Percentiles rank a stretch among this genome's conserved stretches.
Evolutionary conservation across 2,888 invertebrate species (phyloP).

Genomic region (Erannis defoliaria): DNA sequence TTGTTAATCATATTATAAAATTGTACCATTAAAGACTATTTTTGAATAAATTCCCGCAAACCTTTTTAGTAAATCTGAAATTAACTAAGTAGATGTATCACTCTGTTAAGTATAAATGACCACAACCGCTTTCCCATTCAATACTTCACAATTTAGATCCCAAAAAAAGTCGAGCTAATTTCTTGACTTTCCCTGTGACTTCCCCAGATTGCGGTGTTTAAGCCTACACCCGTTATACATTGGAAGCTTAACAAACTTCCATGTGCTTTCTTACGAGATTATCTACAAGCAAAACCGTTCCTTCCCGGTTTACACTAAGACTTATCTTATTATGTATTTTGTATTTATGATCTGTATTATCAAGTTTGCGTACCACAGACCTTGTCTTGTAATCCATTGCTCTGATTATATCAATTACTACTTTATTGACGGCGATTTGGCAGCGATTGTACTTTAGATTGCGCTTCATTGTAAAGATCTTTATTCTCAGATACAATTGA

Average conservation of each 20-base stretch:
- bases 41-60: too few relatives aligned
- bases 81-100: too few relatives aligned
- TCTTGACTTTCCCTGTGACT: constrained; percentile 59
- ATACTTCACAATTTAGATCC: constrained; percentile 20
- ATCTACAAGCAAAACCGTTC: constrained; percentile 22
- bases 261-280: constrained; percentile 33
- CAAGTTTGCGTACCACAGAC: constrained; percentile 42
- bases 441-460: constrained; percentile 37
- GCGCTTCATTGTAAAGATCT: constrained; percentile 30
- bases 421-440: constrained; percentile 60
- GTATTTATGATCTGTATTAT: constrained; percentile 20
- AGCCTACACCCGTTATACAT: constrained; percentile 50
- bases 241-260: constrained; percentile 38
- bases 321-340: constrained; percentile 1
- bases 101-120: neutral
- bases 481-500: constrained; percentile 34
- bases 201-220: constrained; percentile 59
- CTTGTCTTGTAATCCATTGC: constrained; percentile 60
- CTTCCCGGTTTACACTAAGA: constrained; percentile 23
- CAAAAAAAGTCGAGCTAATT: constrained; percentile 47
- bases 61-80: too few relatives aligned
- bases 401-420: constrained; percentile 70
- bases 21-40: too few relatives aligned
- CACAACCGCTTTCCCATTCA: constrained; percentile 11
- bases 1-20: too few relatives aligned